These are phyloP conservation scores for Neolamprologus tretocephalus DNA, from an alignment of 2,113 vertebrate species.

Conservation along the genomic window DNA sequence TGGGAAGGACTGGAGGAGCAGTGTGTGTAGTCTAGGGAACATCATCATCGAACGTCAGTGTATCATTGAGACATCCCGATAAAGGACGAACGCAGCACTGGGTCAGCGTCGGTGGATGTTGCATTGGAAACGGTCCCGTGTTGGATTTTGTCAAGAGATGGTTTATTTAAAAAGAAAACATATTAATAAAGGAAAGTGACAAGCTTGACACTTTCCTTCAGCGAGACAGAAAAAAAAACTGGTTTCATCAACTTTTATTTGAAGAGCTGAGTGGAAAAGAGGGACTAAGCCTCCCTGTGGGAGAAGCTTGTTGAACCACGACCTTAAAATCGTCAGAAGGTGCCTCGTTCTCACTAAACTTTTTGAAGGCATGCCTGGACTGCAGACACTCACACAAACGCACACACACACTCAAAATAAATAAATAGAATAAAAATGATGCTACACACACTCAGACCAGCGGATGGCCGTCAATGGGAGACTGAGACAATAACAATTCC, in stretches of 20 bases:
- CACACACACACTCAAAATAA: constrained; percentile 3
- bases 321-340: constrained; percentile 14
- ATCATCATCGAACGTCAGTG: constrained; percentile 5
- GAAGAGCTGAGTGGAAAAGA: constrained; percentile 2
- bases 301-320: constrained; percentile 10
- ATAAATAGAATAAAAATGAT: not conserved
- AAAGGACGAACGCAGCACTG: not conserved
- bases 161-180: not conserved
- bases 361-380: constrained; percentile 33
- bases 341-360: constrained; percentile 20
- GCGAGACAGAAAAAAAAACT: not conserved
- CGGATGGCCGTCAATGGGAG: constrained; percentile 53
- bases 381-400: constrained; percentile 39
- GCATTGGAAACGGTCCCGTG: not conserved
- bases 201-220: not conserved
- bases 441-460: constrained; percentile 60
- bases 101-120: not conserved
- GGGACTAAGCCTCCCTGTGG: not conserved
- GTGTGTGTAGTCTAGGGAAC: constrained; percentile 50
- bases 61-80: not conserved
- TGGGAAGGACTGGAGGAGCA: constrained; percentile 1
- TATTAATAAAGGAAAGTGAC: not conserved
- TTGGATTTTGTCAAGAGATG: not conserved
- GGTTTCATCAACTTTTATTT: not conserved
- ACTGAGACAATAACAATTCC: constrained; percentile 10